phyloP scores from a whole-genome alignment of 2,113 vertebrate species.

The Rostratula benghalensis region DNA sequence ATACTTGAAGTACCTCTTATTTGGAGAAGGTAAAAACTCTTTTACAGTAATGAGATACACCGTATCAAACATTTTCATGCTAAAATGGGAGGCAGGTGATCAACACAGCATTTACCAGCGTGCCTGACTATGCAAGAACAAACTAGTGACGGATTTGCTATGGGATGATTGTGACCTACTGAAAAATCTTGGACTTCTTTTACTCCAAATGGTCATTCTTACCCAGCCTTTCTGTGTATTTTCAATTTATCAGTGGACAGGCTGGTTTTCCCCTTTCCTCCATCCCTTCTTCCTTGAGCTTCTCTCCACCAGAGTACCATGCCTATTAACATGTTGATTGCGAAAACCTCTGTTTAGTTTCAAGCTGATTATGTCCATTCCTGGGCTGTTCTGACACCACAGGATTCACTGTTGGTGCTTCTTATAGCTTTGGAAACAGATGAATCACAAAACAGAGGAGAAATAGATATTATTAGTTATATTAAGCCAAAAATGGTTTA shows the following conservation, averaged over 20 bases:
- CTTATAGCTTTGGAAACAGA: background rate
- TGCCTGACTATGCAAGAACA: background rate
- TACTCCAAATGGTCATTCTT: background rate
- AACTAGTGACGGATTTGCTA: background rate
- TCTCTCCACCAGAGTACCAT: background rate
- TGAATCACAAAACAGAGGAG: background rate
- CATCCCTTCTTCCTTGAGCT: fast-evolving
- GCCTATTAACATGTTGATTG: background rate
- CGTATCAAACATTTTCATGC: background rate
- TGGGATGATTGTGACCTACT: background rate
- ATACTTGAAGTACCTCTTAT: background rate
- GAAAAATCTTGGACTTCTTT: background rate
- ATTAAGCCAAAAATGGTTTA: background rate
- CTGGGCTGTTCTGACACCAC: background rate
- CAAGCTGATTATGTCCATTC: background rate
- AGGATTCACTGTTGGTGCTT: background rate
- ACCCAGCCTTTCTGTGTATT: background rate
- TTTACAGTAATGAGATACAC: background rate
- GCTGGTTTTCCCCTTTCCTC: background rate
- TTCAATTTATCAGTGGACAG: background rate
- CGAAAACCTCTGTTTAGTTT: background rate
- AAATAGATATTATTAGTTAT: background rate
- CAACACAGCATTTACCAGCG: fast-evolving
- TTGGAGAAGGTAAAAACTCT: background rate
- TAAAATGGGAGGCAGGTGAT: background rate